phyloP scores from a whole-genome alignment of 2,888 invertebrate genomes.

The Eumacrocentrus americanus region DNA sequence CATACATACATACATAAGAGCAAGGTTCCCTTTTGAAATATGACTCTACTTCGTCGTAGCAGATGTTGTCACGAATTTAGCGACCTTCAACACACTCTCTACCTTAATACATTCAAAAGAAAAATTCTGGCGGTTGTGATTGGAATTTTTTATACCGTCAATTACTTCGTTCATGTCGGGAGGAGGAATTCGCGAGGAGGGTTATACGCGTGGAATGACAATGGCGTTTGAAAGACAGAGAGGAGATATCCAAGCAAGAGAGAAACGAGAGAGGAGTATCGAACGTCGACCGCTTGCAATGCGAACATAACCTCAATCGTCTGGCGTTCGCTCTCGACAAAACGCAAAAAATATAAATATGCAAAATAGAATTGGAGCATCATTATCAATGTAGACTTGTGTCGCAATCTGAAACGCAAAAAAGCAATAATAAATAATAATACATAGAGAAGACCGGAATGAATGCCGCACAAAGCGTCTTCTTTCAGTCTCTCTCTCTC shows the following conservation, averaged over 20 bases:
- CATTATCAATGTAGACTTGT: too few species aligned
- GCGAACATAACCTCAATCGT: constrained; percentile 37
- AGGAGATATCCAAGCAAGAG: constrained; percentile 11
- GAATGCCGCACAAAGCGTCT: too few species aligned
- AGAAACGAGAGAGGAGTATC: constrained; percentile 12
- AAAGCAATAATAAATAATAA: too few species aligned
- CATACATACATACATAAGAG: not conserved
- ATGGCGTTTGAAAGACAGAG: constrained; percentile 37
- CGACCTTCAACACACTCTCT: too few species aligned
- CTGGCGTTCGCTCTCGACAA: constrained; percentile 8
- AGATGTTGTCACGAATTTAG: too few species aligned
- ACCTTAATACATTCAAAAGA: not conserved
- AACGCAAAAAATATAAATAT: not conserved
- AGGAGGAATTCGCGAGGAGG: constrained; percentile 5
- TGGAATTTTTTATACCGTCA: not conserved
- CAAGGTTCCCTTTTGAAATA: not conserved
- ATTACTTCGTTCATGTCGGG: not conserved
- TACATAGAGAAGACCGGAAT: too few species aligned
- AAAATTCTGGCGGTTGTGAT: constrained; percentile 3
- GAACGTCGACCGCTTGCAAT: constrained; percentile 27
- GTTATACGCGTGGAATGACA: constrained; percentile 33
- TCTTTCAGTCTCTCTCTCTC: too few species aligned
- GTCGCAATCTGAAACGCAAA: too few species aligned
- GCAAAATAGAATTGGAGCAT: not conserved
- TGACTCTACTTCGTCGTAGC: not conserved